Conservation (phyloP, 2,888 invertebrate genomes). For the Meandrusa payeni region DNA sequence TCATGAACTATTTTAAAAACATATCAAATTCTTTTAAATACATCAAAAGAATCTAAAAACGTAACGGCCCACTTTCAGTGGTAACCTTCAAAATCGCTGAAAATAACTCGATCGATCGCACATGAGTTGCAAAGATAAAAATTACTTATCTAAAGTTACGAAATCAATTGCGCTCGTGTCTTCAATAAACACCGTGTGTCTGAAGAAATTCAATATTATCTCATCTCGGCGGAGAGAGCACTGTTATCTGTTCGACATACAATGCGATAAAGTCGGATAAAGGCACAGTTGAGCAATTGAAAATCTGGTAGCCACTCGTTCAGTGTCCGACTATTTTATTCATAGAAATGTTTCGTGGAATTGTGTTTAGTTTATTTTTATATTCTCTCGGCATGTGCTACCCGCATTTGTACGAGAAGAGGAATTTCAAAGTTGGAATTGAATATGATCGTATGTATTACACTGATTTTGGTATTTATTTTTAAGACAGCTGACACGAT, state of each 20-base stretch:
- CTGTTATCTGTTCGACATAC: constrained; percentile 7
- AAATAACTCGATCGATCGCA: constrained; percentile 17
- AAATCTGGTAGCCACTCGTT: constrained; percentile 7
- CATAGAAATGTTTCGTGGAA: constrained; percentile 19
- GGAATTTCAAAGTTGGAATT: constrained; percentile 60
- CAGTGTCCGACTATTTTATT: constrained; percentile 18
- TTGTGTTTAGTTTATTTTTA: constrained; percentile 35
- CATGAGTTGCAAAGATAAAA: constrained; percentile 35
- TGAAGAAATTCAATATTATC: constrained; percentile 13
- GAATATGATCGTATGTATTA: constrained; percentile 64
- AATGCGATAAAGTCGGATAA: not conserved
- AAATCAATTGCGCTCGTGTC: constrained; percentile 6
- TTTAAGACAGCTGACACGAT: not conserved
- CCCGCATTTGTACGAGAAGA: constrained; percentile 46
- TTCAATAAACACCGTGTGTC: not conserved
- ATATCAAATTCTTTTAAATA: not conserved
- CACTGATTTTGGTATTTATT: not conserved
- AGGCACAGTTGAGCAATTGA: not conserved
- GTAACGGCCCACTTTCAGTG: constrained; percentile 16
- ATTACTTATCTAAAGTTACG: constrained; percentile 14
- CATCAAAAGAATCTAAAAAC: constrained; percentile 12
- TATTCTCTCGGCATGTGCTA: constrained; percentile 35
- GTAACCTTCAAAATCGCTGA: constrained; percentile 19
- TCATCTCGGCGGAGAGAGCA: constrained; percentile 5
- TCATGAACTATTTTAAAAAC: too few species aligned